A percentile compares a stretch with the other conserved stretches of the same genome.
Evolutionary conservation across 1,140 invertebrate species (phyloP).

Genomic region (Pollicipes pollicipes): DNA sequence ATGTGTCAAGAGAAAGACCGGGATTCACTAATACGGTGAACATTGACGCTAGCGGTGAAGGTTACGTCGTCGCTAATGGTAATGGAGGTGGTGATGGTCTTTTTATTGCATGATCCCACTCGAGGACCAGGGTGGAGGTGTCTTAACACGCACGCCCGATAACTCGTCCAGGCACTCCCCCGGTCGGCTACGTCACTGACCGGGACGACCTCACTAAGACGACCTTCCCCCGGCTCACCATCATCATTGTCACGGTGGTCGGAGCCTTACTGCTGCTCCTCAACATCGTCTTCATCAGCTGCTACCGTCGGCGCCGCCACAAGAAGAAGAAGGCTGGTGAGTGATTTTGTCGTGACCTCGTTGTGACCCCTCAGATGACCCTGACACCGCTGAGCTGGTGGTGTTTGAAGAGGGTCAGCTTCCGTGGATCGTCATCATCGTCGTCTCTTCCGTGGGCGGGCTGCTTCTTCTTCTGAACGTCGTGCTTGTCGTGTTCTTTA

Average conservation of each 20-base stretch:
- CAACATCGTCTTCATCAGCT: slow-evolving; percentile 69
- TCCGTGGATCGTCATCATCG: slow-evolving; percentile 58
- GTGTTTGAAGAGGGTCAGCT: slow-evolving; percentile 31
- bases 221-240: slow-evolving; percentile 39
- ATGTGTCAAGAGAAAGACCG: no score
- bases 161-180: background rate
- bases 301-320: slow-evolving; percentile 52
- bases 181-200: slow-evolving; percentile 23
- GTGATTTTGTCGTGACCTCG: background rate
- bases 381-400: background rate
- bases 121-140: no score
- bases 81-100: no score
- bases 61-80: no score
- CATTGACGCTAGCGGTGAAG: no score
- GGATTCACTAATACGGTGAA: no score
- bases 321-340: background rate
- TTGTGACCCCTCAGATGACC: background rate
- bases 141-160: no score
- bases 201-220: slow-evolving; percentile 15
- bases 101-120: no score
- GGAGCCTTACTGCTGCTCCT: slow-evolving; percentile 50
- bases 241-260: slow-evolving; percentile 50
- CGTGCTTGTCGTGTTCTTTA: slow-evolving; percentile 61
- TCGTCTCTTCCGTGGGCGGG: slow-evolving; percentile 55
- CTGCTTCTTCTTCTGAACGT: slow-evolving; percentile 62